Conservation (phyloP, 2,888 invertebrate species). For the Drosophila suboccidentalis region DNA sequence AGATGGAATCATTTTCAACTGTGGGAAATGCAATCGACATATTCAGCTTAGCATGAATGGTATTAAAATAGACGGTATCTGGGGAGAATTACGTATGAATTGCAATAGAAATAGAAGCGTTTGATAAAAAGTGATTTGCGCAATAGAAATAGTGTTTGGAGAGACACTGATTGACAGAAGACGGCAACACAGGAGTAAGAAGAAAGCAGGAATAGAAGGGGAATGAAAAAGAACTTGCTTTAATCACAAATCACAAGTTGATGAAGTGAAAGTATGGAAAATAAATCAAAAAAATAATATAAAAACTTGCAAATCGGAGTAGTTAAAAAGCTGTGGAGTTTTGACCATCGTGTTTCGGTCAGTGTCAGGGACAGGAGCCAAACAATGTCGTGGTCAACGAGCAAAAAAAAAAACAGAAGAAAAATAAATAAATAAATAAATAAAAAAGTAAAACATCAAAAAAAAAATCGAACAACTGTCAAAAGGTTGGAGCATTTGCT, state of each 20-base stretch:
- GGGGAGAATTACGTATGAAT: not conserved
- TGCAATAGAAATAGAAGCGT: slow-evolving; percentile 21
- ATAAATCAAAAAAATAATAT: slow-evolving; percentile 19
- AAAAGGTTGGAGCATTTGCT: slow-evolving; percentile 28
- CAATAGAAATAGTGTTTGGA: slow-evolving; percentile 3
- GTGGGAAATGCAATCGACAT: slow-evolving; percentile 10
- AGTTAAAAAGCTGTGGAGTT: not conserved
- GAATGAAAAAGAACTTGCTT: not conserved
- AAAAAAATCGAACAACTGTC: slow-evolving; percentile 50
- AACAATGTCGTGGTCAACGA: slow-evolving; percentile 42
- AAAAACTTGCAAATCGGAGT: slow-evolving; percentile 18
- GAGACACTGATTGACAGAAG: slow-evolving; percentile 43
- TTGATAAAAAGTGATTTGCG: slow-evolving; percentile 26
- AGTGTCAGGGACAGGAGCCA: slow-evolving; percentile 64
- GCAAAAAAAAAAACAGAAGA: slow-evolving; percentile 9
- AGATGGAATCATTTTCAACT: not conserved
- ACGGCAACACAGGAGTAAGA: not conserved
- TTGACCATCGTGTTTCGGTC: slow-evolving; percentile 43
- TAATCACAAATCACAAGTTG: not conserved
- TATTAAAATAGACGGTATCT: not conserved
- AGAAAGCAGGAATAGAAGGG: not conserved
- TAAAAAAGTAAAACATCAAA: slow-evolving; percentile 1
- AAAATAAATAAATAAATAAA: slow-evolving; percentile 3
- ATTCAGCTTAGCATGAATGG: not conserved
- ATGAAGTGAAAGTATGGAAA: slow-evolving; percentile 30